A percentile compares a stretch with the other conserved stretches of the same genome.
Conservation (phyloP, 2,113 vertebrate genomes). For the Vireo altiloquus region DNA sequence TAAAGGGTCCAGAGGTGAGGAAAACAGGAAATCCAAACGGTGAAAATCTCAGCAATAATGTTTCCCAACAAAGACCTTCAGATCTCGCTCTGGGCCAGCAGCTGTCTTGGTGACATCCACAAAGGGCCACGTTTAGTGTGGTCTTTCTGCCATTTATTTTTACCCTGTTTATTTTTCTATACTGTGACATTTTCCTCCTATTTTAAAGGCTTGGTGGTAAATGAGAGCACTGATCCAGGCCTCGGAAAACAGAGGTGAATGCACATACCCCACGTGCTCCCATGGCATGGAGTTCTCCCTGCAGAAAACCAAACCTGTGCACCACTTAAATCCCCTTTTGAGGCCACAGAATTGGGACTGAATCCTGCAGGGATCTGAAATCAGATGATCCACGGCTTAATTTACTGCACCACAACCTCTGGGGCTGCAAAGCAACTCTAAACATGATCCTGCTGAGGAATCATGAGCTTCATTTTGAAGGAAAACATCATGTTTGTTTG, state of each 20-base stretch:
- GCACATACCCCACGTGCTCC: background rate
- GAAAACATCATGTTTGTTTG: background rate
- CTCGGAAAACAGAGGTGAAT: background rate
- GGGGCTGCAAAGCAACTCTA: background rate
- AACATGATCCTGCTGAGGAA: background rate
- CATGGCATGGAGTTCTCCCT: background rate
- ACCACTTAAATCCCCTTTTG: background rate
- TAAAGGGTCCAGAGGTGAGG: conserved; percentile 54
- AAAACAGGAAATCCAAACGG: conserved; percentile 68
- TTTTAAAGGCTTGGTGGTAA: conserved; percentile 39
- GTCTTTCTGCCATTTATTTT: conserved; percentile 32
- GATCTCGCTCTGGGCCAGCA: conserved; percentile 26
- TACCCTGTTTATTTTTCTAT: conserved; percentile 51
- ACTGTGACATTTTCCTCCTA: conserved; percentile 43
- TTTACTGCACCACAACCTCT: background rate
- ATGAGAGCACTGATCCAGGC: conserved; percentile 6
- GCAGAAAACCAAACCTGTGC: background rate
- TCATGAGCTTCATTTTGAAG: background rate
- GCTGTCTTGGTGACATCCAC: conserved; percentile 42
- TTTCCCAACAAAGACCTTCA: conserved; percentile 63
- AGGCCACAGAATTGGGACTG: background rate
- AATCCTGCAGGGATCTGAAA: background rate
- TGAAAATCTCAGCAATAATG: conserved; percentile 62
- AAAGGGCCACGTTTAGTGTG: background rate
- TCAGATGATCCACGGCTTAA: background rate